Evolutionary conservation across 30 jellyfish, hydroid and myxozoan species (phyloP), one percentile per base, ranked within the genome.

Genomic region (Mastigias papua): DNA sequence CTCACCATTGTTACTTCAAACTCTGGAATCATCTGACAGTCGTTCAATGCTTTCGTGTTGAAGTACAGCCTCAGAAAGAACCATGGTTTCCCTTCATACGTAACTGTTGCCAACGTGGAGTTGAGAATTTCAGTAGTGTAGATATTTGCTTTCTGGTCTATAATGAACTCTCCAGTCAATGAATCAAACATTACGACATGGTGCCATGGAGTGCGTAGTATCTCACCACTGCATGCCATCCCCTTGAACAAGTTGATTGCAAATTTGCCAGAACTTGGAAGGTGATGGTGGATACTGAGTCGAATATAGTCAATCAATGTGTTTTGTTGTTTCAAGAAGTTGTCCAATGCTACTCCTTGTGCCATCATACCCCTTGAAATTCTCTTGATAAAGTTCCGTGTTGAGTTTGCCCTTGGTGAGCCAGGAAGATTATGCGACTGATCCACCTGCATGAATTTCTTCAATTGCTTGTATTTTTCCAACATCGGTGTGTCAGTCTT

Each of bases 141-240:
- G 27, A 74, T 27, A 5, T 23, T 30, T 32, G 74, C 46, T 66
- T 86, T 86, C 32, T 61, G 84, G 30, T 42, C 89, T 17, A 86
- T 58, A 20, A 73, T 27, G 67, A 86, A 86, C 63, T 61, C 49
- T 33, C 94, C 94, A 30, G 31, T 29, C 15, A 10, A 17, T 11
- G 94, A 33, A 66, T 85, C 94, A 64, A 85, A 73, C 10, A 64
- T n/a, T n/a, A 73, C 88, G 6, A 61, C 84, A 21, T 85, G 75
- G 32, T 85, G 94, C 94, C 94, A 85, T 19, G 94, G 94, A 0
- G 94, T 85, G 7, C 89, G 73, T 30, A 85, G 87, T n/a, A 60
- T 29, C 48, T 89, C 94, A 29, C 50, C 69, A 21, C 19, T 2
- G 27, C 30, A 29, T 10, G 74, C 66, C 16, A 11, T 30, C 23